Evolutionary conservation across 2,888 invertebrate species (phyloP), one percentile per base, ranked within the genome.

Genomic region (Pristionchus fissidentatus): DNA sequence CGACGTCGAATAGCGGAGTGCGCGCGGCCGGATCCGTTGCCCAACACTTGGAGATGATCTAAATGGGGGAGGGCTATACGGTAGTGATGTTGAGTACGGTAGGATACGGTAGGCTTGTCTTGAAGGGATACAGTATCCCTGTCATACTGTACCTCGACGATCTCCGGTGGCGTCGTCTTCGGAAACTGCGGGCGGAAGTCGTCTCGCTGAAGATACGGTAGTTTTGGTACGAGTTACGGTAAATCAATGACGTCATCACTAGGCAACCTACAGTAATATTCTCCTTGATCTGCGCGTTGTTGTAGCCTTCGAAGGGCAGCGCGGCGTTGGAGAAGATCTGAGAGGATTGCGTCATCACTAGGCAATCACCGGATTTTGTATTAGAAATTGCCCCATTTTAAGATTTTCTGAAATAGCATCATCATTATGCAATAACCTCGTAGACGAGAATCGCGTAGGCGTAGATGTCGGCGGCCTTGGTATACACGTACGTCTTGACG

Each of bases 271-370:
- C 79, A 13, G 35, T 35, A 26, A 79, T 57, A 29, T 57, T 29
- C n/a, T 55, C 57, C 57, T 79, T 79, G 57, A 79, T 57, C 41
- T 79, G 55, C 38, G 79, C 79, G 41, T 79, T 79, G 7, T 55
- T 57, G 32, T 57, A 57, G 13, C 57, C 79, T 3, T 57, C 52
- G 41, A 79, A 79, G 38, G 79, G 79, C n/a, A 57, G 35, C 0
- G n/a, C 26, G 13, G 79, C 79, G 19, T 79, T 79, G 22, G 79
- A 79, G 79, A 79, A 79, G 55, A 79, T 79, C 75, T 75, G 66
- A 2, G 1, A 13, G 43, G 15, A 7, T 13, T 55, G 22, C 13
- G n/a, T 55, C 13, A 22, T 13, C 55, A 7, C 22, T 55, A 22
- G 22, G n/a, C n/a, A n/a, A n/a, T n/a, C n/a, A n/a, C n/a, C n/a